Evolutionary conservation across 1,140 invertebrate species (phyloP), one percentile per base, ranked within the genome.

Genomic region (Drosophila watanabei): DNA sequence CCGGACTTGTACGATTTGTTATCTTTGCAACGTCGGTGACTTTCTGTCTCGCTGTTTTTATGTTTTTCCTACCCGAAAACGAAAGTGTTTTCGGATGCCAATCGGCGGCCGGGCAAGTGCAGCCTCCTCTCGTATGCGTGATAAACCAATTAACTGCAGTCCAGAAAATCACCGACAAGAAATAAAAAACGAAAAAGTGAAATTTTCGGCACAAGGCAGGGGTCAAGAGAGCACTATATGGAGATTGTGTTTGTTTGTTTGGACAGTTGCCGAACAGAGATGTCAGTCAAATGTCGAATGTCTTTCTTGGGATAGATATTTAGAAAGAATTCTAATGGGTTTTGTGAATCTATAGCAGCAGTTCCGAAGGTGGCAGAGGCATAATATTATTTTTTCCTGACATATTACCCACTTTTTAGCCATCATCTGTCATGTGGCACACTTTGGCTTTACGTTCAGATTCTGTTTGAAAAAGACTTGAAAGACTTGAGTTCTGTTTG

Each of bases 111-210:
- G 7, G 54, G 63, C 83, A 86, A 88, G 80, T 88, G 85, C 84
- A 88, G 63, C 57, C 62, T 81, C 61, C 61, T 72, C 58, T 79
- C 61, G 65, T 75, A 71, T 89, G 84, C 84, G 84, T 89, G 84
- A 88, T 88, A 88, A 88, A 89, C 84, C 84, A 88, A 88, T 88
- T 88, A 88, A 89, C 63, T 75, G 62, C 59, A 82, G 43, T 60
- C 30, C 43, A 62, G 39, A 64, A 54, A 64, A 75, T 35, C 49
- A 20, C 32, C 66, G 54, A 82, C 41, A 64, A 79, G n/a, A 28
- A 28, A 16, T 16, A 28, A 5, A 28, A 83, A 48, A 46, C 45
- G n/a, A 43, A 63, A 87, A 85, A 88, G 84, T 89, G 84, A 87
- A 87, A 87, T 54, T 73, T 72, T 56, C 35, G 39, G 32, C 14